Evolutionary conservation across 2,113 vertebrate genomes (phyloP).

Genomic region (Lamprologus sp.): DNA sequence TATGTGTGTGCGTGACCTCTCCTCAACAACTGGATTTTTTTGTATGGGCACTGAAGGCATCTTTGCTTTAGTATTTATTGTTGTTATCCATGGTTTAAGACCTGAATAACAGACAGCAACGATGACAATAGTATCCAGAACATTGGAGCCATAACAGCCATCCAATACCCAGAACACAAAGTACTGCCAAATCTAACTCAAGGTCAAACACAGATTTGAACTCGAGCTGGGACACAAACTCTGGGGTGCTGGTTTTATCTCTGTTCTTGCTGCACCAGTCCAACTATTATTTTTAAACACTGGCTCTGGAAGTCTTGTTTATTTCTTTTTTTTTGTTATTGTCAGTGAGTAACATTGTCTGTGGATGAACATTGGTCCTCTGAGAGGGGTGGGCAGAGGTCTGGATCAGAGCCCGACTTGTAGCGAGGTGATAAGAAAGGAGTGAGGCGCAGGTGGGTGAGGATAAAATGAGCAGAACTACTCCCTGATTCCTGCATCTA

Average conservation of each 20-base stretch:
- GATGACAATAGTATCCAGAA: neutral
- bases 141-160: neutral
- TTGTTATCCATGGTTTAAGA: slow-evolving; percentile 1
- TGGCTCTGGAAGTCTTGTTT: neutral
- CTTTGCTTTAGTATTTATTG: neutral
- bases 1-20: neutral
- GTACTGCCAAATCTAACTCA: slow-evolving; percentile 38
- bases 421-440: neutral
- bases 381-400: neutral
- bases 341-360: neutral
- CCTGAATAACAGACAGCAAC: neutral
- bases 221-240: slow-evolving; percentile 14
- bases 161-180: slow-evolving; percentile 18
- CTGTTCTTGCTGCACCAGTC: neutral
- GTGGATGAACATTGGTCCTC: neutral
- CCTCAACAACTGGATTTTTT: neutral
- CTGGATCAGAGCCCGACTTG: neutral
- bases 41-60: neutral
- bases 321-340: neutral
- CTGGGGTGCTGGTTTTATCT: slow-evolving; percentile 7
- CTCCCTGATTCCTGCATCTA: neutral
- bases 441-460: neutral
- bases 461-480: neutral
- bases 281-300: neutral
- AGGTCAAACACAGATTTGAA: slow-evolving; percentile 48